These are phyloP conservation scores for Chymomyza caudatula DNA, from an alignment of 2,888 invertebrate genomes.

Conservation along the genomic window DNA sequence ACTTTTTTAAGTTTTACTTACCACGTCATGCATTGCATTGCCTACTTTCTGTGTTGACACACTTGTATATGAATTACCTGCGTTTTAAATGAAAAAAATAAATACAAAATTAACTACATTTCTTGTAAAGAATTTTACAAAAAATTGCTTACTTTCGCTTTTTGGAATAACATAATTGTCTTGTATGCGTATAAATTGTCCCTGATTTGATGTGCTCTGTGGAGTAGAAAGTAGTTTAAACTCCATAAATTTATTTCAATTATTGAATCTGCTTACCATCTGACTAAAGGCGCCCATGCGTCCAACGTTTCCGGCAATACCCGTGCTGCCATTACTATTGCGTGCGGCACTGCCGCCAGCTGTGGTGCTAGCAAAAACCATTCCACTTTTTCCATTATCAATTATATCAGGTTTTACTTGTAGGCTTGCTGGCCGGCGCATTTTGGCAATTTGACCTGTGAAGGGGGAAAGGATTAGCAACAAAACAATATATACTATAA, in stretches of 20 bases:
- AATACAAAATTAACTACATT: neutral
- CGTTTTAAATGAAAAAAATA: slow-evolving; percentile 21
- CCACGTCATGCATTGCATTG: slow-evolving; percentile 42
- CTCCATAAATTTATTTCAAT: neutral
- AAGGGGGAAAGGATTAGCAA: slow-evolving; percentile 3
- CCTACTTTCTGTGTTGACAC: slow-evolving; percentile 62
- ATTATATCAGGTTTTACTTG: slow-evolving; percentile 72
- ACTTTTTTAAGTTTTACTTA: slow-evolving; percentile 27
- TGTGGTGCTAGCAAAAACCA: slow-evolving; percentile 43
- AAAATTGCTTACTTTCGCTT: slow-evolving; percentile 69
- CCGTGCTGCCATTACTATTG: slow-evolving; percentile 26
- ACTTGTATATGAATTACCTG: slow-evolving; percentile 74
- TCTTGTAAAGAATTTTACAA: neutral
- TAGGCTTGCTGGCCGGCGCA: slow-evolving; percentile 63
- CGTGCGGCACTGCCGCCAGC: slow-evolving; percentile 31
- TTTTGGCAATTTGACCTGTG: slow-evolving; percentile 75
- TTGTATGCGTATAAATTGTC: slow-evolving; percentile 74
- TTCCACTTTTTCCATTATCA: slow-evolving; percentile 43
- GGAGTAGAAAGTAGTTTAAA: slow-evolving; percentile 1
- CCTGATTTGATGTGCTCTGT: slow-evolving; percentile 72
- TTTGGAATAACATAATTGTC: slow-evolving; percentile 71
- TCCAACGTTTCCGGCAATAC: slow-evolving; percentile 49
- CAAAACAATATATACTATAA: neutral
- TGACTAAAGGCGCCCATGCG: slow-evolving; percentile 69
- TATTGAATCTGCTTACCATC: slow-evolving; percentile 54